A percentile compares a stretch with the other conserved stretches of the same genome.
Conservation (phyloP, 2,113 vertebrate genomes). For the Struthio camelus region DNA sequence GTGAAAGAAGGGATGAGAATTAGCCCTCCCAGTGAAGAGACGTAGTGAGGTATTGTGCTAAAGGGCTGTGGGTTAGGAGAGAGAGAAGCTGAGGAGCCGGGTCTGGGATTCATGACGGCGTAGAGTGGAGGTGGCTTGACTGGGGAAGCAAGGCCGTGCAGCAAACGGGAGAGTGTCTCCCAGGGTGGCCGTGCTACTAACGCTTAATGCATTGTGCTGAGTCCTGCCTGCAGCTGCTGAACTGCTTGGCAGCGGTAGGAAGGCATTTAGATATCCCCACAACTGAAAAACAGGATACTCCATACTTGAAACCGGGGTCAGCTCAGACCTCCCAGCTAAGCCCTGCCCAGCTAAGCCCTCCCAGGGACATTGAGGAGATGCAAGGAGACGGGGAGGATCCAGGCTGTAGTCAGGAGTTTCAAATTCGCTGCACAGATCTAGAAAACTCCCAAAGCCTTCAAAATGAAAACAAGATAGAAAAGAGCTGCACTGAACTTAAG, state of each 20-base stretch:
- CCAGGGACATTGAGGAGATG: neutral
- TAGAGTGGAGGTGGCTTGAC: no score
- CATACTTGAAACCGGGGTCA: neutral
- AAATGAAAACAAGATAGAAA: neutral
- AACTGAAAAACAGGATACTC: neutral
- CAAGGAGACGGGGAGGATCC: neutral
- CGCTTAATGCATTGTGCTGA: rapidly evolving
- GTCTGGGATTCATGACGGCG: neutral
- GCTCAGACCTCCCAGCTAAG: neutral
- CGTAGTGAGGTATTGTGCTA: rapidly evolving
- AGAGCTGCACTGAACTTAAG: neutral
- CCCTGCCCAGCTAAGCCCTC: neutral
- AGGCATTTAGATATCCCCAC: neutral
- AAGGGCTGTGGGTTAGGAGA: neutral
- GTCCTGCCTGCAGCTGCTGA: neutral
- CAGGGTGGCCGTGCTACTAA: neutral
- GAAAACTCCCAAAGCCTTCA: neutral
- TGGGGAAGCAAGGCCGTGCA: no score
- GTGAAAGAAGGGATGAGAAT: neutral
- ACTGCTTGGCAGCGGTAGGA: neutral
- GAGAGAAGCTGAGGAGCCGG: neutral
- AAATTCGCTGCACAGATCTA: neutral
- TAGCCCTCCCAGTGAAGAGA: neutral
- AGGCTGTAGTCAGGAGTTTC: neutral
- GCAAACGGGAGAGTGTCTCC: neutral